Evolutionary conservation across 2,113 vertebrate genomes (phyloP).

Genomic region (Trachemys scripta): DNA sequence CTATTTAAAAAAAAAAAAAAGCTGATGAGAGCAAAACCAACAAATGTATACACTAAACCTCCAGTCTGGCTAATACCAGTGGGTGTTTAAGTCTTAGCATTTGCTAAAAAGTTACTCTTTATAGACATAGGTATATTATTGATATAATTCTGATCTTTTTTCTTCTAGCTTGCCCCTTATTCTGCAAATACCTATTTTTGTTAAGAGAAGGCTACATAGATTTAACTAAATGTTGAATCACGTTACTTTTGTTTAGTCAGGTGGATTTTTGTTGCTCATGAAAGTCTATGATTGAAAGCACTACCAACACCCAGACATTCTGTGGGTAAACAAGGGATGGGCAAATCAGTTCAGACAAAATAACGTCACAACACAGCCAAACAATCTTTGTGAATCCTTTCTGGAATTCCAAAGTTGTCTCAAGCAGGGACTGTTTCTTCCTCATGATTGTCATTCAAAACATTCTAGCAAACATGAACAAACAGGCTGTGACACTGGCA

Average conservation of each 20-base stretch:
- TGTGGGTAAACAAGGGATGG: not conserved
- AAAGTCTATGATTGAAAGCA: not conserved
- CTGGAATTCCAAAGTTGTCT: not conserved
- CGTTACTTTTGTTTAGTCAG: not conserved
- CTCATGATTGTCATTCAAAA: not conserved
- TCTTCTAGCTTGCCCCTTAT: not conserved
- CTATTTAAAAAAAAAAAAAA: not conserved
- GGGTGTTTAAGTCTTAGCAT: not conserved
- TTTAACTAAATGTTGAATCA: not conserved
- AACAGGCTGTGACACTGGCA: not conserved
- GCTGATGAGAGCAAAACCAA: constrained; percentile 29
- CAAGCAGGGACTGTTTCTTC: not conserved
- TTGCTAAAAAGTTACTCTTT: not conserved
- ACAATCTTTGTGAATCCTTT: not conserved
- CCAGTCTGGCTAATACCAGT: not conserved
- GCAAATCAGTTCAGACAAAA: not conserved
- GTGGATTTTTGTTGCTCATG: not conserved
- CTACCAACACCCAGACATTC: not conserved
- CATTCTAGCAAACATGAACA: not conserved
- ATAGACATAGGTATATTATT: not conserved
- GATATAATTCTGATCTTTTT: not conserved
- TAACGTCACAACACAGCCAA: not conserved
- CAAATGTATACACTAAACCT: not conserved
- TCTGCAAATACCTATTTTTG: not conserved
- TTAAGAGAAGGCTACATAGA: not conserved